Conservation (phyloP, 2,888 invertebrate species). For the Nowickia ferox region DNA sequence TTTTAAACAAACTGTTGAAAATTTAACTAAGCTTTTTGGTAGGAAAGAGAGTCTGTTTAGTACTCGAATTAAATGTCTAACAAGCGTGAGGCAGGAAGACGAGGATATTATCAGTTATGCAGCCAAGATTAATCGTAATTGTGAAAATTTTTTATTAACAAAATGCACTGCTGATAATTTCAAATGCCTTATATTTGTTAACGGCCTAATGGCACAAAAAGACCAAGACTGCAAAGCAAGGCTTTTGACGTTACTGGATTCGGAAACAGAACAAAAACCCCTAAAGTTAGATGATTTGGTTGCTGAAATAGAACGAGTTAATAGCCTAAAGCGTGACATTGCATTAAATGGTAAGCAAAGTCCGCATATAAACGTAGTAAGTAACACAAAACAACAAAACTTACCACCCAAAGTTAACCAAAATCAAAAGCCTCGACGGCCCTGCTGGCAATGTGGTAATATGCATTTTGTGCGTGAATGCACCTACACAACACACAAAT, state of each 20-base stretch:
- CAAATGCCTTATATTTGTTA: slow-evolving; percentile 55
- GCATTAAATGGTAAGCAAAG: neutral
- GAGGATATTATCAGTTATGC: slow-evolving; percentile 38
- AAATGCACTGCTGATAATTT: slow-evolving; percentile 49
- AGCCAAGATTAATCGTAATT: slow-evolving; percentile 40
- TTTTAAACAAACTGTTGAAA: slow-evolving; percentile 35
- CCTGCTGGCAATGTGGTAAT: slow-evolving; percentile 65
- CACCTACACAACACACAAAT: slow-evolving; percentile 50
- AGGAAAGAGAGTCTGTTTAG: slow-evolving; percentile 45
- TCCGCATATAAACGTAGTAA: neutral
- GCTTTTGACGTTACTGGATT: slow-evolving; percentile 43
- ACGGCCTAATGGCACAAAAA: slow-evolving; percentile 32
- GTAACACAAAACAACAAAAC: slow-evolving; percentile 8
- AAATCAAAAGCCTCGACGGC: slow-evolving; percentile 45
- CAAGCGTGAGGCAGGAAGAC: neutral
- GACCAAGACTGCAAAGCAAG: slow-evolving; percentile 45
- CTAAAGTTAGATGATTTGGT: slow-evolving; percentile 33
- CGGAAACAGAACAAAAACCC: slow-evolving; percentile 8
- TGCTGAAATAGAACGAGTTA: slow-evolving; percentile 24
- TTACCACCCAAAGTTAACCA: too few species aligned
- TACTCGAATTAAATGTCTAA: slow-evolving; percentile 18
- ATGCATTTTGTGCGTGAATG: slow-evolving; percentile 66
- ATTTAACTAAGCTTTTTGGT: slow-evolving; percentile 40
- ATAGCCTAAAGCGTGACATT: slow-evolving; percentile 29
- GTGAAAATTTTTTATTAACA: slow-evolving; percentile 59